These are phyloP conservation scores for Drosophila phalerata DNA, from an alignment of 2,888 invertebrate species.

Conservation along the genomic window DNA sequence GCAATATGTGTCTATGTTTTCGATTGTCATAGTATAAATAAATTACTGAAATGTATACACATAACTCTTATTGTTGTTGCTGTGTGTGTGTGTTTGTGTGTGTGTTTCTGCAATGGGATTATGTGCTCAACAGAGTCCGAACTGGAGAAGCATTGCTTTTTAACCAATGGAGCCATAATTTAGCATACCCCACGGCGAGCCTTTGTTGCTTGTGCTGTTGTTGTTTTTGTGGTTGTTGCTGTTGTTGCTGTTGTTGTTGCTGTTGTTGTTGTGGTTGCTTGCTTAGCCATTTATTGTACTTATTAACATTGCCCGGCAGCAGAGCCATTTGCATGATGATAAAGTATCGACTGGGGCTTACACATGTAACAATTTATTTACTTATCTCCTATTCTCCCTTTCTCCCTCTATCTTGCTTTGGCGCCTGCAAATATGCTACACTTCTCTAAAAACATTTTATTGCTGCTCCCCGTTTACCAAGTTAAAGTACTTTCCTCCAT, in stretches of 20 bases:
- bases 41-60: conserved; percentile 25
- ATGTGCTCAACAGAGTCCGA: conserved; percentile 25
- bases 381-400: background rate
- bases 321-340: conserved; percentile 72
- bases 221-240: background rate
- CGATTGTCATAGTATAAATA: conserved; percentile 27
- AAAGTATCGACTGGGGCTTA: conserved; percentile 75
- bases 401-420: conserved; percentile 21
- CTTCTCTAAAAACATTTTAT: conserved; percentile 59
- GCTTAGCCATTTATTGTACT: conserved; percentile 51
- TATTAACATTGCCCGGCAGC: conserved; percentile 52
- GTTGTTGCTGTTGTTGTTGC: background rate
- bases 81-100: conserved; percentile 5
- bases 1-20: conserved; percentile 22
- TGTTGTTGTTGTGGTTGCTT: conserved; percentile 35
- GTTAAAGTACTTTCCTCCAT: conserved; percentile 16
- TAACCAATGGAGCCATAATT: conserved; percentile 43
- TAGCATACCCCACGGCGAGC: conserved; percentile 33
- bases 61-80: background rate
- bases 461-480: conserved; percentile 17
- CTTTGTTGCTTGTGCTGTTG: conserved; percentile 8
- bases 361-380: conserved; percentile 61
- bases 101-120: conserved; percentile 23
- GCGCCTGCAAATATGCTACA: conserved; percentile 58
- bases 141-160: conserved; percentile 12